Conservation (phyloP, 2,797 vertebrate species). For the Poliocrania exsul region DNA sequence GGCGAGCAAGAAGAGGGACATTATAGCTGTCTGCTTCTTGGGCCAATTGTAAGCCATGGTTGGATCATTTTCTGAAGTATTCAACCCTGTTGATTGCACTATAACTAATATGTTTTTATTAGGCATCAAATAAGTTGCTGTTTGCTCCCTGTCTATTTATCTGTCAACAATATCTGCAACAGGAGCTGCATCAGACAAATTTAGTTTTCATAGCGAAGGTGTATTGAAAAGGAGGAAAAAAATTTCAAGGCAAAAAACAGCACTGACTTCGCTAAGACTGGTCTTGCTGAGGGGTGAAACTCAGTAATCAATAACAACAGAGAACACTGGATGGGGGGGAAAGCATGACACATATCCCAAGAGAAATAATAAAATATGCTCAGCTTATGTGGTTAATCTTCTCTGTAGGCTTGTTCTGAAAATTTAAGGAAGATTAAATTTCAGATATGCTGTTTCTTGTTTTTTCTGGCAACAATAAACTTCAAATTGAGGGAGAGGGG, state of each 20-base stretch:
- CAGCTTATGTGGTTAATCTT: conserved; percentile 24
- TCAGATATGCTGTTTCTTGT: conserved; percentile 60
- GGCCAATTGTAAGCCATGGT: neutral
- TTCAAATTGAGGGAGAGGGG: conserved; percentile 5
- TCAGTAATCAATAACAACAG: neutral
- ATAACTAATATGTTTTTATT: conserved; percentile 7
- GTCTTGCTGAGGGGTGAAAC: neutral
- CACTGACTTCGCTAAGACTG: neutral
- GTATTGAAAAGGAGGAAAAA: neutral
- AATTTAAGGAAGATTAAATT: conserved; percentile 62
- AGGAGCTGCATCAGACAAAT: neutral
- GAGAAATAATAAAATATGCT: conserved; percentile 2
- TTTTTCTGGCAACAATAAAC: conserved; percentile 66
- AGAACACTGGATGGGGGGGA: neutral
- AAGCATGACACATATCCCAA: neutral
- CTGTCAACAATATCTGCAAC: neutral
- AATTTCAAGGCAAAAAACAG: accelerated
- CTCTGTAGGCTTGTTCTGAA: conserved; percentile 43
- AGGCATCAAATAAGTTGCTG: neutral
- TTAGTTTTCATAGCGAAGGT: neutral
- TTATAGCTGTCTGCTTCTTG: neutral
- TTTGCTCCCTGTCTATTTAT: neutral
- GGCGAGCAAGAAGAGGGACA: neutral
- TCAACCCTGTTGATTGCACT: neutral
- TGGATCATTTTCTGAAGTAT: neutral